phyloP scores from a whole-genome alignment of 2,797 vertebrate genomes.

The Notamacropus eugenii region DNA sequence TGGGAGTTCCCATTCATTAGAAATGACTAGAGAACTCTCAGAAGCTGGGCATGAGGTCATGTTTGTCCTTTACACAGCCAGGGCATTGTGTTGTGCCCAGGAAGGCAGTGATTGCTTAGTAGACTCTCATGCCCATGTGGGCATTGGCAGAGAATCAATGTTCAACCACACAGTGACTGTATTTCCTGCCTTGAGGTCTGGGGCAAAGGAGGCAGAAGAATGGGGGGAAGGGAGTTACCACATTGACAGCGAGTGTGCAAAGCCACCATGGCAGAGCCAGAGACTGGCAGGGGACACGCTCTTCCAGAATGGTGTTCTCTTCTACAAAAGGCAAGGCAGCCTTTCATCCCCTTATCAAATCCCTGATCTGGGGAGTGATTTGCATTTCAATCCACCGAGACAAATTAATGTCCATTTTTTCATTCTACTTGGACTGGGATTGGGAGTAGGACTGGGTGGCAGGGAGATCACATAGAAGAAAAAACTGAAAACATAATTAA shows the following conservation, averaged over 20 bases:
- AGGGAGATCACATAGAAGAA: not conserved
- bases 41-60: not conserved
- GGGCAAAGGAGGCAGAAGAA: not conserved
- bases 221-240: not conserved
- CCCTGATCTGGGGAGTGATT: not conserved
- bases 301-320: not conserved
- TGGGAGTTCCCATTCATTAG: not conserved
- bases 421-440: not conserved
- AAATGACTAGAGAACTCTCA: not conserved
- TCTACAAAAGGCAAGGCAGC: not conserved
- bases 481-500: not conserved
- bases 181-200: not conserved
- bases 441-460: not conserved
- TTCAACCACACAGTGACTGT: not conserved
- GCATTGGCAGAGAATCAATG: not conserved
- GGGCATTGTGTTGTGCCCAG: not conserved
- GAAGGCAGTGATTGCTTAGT: not conserved
- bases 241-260: not conserved
- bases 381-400: not conserved
- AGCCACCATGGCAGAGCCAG: not conserved
- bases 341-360: not conserved
- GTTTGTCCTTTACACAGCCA: not conserved
- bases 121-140: not conserved
- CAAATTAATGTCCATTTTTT: not conserved
- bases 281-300: not conserved